Base-by-base conservation (phyloP, 2,113 vertebrate genomes). In the Geococcyx californianus region DNA sequence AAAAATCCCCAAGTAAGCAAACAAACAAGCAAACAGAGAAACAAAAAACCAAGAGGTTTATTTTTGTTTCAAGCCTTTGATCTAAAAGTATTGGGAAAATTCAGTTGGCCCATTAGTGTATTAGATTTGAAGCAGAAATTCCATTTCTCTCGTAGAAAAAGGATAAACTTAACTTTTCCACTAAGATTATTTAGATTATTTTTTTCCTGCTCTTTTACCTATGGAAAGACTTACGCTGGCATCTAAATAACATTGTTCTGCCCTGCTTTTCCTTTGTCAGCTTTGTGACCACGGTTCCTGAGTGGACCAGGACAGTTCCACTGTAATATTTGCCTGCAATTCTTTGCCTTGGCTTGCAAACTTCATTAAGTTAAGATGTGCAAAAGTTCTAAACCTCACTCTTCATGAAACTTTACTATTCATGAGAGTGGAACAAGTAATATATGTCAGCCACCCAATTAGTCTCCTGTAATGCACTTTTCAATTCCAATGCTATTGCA, bases 401-500 rank as follows among this genome's bases (percentile, higher is more conserved):
- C 42, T 85, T 93, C 38, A 63, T 68, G 70, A 88, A 84, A 93
- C 31, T 64, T 89, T 87, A 83, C 87, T 85, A 69, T 89, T 90
- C 70, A 84, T 87, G 62, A 83, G 77, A 72, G 60, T 92, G 44
- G 67, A 84, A 88, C 34, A 92, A 84, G 36, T 78, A 88, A 85
- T 93, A 74, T 81, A 66, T 77, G 64, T 94, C 86, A 91, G 42
- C 52, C 34, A 97, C 67, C 64, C 73, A 97, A 93, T 97, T 96
- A 97, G 87, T 55, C 47, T 87, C 59, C 76, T 73, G 49, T 69
- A 75, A 83, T 85, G 91, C 80, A 90, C 68, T 88, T 92, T 92
- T 80, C 89, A 90, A 64, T 68, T 62, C 66, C 47, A 54, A 36
- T 86, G 92, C 45, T 94, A 47, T 95, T 96, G 74, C 75, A 98